Percentiles rank a stretch among this genome's conserved stretches.
Evolutionary conservation across 1,140 invertebrate species (phyloP).

Genomic region (Apolygus lucorum): DNA sequence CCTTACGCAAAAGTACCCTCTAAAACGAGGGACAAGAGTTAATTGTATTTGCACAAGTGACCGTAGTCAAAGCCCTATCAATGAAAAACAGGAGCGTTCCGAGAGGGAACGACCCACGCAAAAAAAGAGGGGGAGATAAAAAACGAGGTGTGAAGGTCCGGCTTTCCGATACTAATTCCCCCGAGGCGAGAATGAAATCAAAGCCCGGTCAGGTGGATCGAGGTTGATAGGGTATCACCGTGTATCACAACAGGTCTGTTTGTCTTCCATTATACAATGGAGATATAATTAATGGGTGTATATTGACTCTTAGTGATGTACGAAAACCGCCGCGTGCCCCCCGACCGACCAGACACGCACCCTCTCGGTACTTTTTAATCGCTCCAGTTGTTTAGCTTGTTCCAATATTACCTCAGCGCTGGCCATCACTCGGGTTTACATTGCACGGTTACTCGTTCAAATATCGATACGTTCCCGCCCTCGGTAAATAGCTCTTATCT

Average conservation of each 20-base stretch:
- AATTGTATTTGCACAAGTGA: too few species aligned
- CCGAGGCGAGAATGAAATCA: background rate
- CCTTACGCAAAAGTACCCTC: too few species aligned
- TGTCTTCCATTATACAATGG: constrained; percentile 10
- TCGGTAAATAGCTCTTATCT: background rate
- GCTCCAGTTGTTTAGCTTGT: background rate
- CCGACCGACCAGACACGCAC: background rate
- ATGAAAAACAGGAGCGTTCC: too few species aligned
- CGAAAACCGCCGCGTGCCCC: background rate
- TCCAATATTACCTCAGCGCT: background rate
- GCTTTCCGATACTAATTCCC: background rate
- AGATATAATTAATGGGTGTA: constrained; percentile 17
- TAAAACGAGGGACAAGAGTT: too few species aligned
- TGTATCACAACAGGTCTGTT: constrained; percentile 9
- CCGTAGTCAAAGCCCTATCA: too few species aligned
- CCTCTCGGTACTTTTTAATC: background rate
- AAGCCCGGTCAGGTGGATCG: background rate
- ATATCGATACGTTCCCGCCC: background rate
- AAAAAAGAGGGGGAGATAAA: too few species aligned
- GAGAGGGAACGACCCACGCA: too few species aligned
- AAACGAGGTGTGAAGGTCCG: too few species aligned
- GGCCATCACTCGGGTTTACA: background rate
- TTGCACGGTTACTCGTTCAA: background rate
- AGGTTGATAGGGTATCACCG: background rate
- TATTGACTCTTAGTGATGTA: constrained; percentile 3